Evolutionary conservation across 2,797 vertebrate species (phyloP), one percentile per base, ranked within the genome.

Genomic region (Parauchenoglanis ngamensis): DNA sequence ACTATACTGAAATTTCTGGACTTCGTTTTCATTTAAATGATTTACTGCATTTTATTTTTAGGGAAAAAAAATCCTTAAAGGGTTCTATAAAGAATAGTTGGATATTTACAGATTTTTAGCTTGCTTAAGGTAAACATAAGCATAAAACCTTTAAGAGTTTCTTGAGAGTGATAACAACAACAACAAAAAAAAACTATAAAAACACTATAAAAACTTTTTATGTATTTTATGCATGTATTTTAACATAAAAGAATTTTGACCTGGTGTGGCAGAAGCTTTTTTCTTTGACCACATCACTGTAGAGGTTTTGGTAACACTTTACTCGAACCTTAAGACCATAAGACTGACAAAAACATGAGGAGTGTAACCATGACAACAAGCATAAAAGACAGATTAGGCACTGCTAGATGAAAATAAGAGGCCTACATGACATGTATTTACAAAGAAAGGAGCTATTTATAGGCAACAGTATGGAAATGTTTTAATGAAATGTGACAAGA

Each of bases 301-400:
- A 56, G 7, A 35, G 76, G 17, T 57, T 78, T 56, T 80, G 31
- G 56, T 25, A 61, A 61, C 56, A 59, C 12, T 61, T 80, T 44
- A 25, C 4, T 80, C 6, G 2, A 78, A 78, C 54, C 19, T 2
- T 78, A 40, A 28, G 28, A 46, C n/a, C 23, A 46, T 17, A 49
- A 82, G 44, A 46, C 59, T 49, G 79, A 49, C 35, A 59, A 35
- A 80, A 80, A 61, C 56, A n/a, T n/a, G 52, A 78, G 57, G 35
- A 28, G 23, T 63, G 79, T 81, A 81, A 81, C 79, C 57, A 81
- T 63, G 59, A 63, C 79, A 63, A 63, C 79, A 15, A 49, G 79
- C 40, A 65, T 46, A 65, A 82, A 82, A 49, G 44, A 61, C 56
- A 61, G 35, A 25, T 80, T 80, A 59, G 21, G 21, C 35, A 61